phyloP scores from a whole-genome alignment of 1,140 invertebrate species.

The Tribolium madens region DNA sequence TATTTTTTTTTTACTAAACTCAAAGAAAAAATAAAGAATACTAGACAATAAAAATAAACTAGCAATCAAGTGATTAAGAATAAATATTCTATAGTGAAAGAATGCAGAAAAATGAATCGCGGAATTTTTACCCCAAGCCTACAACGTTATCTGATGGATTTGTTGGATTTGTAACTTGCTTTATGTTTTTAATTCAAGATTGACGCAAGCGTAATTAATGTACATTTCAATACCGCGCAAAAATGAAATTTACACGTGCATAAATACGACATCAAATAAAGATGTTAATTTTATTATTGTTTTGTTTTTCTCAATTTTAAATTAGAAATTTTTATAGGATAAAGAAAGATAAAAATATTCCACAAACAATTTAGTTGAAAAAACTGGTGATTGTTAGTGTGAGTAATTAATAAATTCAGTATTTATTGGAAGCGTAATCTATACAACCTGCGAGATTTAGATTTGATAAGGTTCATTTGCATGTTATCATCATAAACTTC shows the following conservation, averaged over 20 bases:
- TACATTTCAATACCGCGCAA: neutral
- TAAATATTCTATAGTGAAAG: too few species aligned
- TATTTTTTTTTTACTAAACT: too few species aligned
- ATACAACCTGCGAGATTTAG: neutral
- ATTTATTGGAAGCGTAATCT: neutral
- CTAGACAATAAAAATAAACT: too few species aligned
- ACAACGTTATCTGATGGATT: neutral
- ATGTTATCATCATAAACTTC: neutral
- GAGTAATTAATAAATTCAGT: too few species aligned
- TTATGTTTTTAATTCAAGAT: neutral
- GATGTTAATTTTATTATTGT: neutral
- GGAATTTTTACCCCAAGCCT: neutral
- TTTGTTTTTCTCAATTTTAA: neutral
- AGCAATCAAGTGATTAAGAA: too few species aligned
- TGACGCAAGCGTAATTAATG: neutral
- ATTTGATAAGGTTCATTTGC: neutral
- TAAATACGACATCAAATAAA: neutral
- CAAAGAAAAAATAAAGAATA: too few species aligned
- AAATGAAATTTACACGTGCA: neutral
- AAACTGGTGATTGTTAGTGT: too few species aligned
- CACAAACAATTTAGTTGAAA: neutral
- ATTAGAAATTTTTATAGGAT: neutral
- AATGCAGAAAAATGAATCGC: too few species aligned
- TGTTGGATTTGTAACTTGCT: neutral
- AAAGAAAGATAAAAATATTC: neutral